These are phyloP conservation scores for Neoitamus cyanurus DNA, from an alignment of 2,888 invertebrate genomes.

Conservation along the genomic window DNA sequence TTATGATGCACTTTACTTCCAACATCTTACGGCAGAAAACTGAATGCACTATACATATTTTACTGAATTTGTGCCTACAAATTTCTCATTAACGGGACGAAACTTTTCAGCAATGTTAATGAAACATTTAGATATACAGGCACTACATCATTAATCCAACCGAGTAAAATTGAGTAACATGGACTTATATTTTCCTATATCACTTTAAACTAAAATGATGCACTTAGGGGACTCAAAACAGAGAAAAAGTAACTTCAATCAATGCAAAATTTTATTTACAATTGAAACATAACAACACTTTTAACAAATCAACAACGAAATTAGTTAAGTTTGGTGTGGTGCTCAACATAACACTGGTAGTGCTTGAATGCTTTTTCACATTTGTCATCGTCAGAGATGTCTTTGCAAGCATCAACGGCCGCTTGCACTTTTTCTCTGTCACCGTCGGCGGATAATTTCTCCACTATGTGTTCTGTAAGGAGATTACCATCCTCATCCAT, in stretches of 20 bases:
- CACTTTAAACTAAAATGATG: no score
- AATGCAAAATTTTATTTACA: neutral
- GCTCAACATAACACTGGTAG: neutral
- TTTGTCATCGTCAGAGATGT: slow-evolving; percentile 8
- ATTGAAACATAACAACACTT: neutral
- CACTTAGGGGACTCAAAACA: no score
- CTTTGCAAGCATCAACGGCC: slow-evolving; percentile 47
- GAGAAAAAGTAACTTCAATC: neutral
- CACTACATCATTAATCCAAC: no score
- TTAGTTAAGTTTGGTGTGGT: neutral
- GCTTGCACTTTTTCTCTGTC: slow-evolving; percentile 39
- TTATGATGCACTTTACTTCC: no score
- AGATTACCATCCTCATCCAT: slow-evolving; percentile 57
- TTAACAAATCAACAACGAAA: neutral
- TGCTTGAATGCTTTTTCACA: slow-evolving; percentile 41
- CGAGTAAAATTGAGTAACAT: no score
- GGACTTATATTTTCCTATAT: no score
- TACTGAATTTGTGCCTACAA: no score
- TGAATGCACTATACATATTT: no score
- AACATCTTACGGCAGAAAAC: no score
- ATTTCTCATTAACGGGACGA: no score
- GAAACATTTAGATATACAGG: no score
- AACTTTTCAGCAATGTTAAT: no score
- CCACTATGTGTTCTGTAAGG: slow-evolving; percentile 53
- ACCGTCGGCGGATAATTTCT: slow-evolving; percentile 40